These are phyloP conservation scores for Rhimphoctona megacephalus DNA, from an alignment of 2,888 invertebrate genomes.

Conservation along the genomic window DNA sequence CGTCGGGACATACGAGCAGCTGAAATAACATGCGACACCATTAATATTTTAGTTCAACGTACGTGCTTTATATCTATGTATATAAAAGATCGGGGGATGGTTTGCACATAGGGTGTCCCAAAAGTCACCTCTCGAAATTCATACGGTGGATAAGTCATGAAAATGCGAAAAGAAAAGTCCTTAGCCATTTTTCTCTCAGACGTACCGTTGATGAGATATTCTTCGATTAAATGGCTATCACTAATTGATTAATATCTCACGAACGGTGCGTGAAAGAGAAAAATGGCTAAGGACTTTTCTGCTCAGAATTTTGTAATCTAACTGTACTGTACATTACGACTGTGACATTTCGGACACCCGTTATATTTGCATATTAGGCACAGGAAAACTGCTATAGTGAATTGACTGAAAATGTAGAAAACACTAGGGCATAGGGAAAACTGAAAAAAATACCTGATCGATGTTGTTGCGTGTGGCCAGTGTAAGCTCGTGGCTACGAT, in stretches of 20 bases:
- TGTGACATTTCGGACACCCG: background rate
- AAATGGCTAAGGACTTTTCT: too few species aligned
- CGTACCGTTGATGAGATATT: background rate
- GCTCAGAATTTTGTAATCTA: too few species aligned
- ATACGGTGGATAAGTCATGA: background rate
- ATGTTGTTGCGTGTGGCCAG: background rate
- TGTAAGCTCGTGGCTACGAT: too few species aligned
- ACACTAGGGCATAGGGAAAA: too few species aligned
- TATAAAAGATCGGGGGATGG: background rate
- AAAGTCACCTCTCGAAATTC: background rate
- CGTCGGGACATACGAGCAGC: constrained; percentile 41
- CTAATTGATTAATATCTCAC: too few species aligned
- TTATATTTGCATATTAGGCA: background rate
- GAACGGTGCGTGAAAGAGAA: too few species aligned
- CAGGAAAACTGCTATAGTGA: background rate
- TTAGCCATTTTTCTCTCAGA: background rate
- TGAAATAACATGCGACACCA: constrained; percentile 69
- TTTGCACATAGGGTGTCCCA: background rate
- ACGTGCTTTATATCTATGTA: background rate
- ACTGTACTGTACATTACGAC: too few species aligned
- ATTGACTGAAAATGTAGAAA: background rate
- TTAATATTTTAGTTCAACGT: constrained; percentile 73
- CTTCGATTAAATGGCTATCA: too few species aligned
- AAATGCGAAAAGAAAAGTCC: background rate
- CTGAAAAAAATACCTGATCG: too few species aligned